Conservation (phyloP, 2,797 vertebrate species). For the Sparus aurata region DNA sequence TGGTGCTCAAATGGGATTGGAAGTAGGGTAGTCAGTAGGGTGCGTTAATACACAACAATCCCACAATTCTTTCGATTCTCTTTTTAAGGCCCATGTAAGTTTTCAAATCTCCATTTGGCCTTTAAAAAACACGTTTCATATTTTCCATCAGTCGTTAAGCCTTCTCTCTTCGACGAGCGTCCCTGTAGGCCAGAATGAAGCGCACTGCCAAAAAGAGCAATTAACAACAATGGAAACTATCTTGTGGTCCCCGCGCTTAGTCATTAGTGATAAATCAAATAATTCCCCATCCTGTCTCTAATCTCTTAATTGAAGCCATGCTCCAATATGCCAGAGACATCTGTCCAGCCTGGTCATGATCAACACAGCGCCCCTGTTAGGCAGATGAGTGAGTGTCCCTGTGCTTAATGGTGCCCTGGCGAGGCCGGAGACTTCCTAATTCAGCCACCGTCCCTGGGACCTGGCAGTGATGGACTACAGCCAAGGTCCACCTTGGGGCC, state of each 20-base stretch:
- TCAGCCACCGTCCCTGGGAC: slow-evolving; percentile 58
- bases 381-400: slow-evolving; percentile 54
- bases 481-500: slow-evolving; percentile 53
- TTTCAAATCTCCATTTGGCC: not conserved
- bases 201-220: slow-evolving; percentile 51
- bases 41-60: not conserved
- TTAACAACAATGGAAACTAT: slow-evolving; percentile 58
- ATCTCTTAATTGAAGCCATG: slow-evolving; percentile 60
- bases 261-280: slow-evolving; percentile 65
- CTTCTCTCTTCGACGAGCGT: not conserved
- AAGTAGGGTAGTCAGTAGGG: not conserved
- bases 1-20: not conserved
- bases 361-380: slow-evolving; percentile 35
- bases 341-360: slow-evolving; percentile 40
- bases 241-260: slow-evolving; percentile 34
- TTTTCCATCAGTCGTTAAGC: slow-evolving; percentile 1
- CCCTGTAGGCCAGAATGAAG: slow-evolving; percentile 26
- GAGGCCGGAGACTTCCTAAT: slow-evolving; percentile 48
- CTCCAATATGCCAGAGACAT: slow-evolving; percentile 53
- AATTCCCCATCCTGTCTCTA: slow-evolving; percentile 55
- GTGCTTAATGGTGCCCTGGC: slow-evolving; percentile 43
- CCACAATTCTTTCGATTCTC: not conserved
- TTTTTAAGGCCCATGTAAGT: not conserved
- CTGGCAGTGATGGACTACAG: slow-evolving; percentile 66
- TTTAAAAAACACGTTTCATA: slow-evolving; percentile 11